phyloP scores from a whole-genome alignment of 2,888 invertebrate species.

The Atethmia centrago region DNA sequence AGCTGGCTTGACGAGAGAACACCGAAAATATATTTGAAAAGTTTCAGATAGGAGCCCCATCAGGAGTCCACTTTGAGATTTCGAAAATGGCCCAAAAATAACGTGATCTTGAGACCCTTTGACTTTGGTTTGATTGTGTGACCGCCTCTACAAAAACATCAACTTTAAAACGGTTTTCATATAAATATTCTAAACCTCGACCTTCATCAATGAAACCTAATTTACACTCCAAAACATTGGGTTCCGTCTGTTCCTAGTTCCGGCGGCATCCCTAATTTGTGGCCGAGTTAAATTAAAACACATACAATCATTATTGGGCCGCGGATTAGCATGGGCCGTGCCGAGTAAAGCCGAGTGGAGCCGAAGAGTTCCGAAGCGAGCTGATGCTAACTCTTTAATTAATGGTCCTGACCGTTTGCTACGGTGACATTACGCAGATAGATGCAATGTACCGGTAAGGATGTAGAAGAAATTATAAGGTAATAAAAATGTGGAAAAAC shows the following conservation, averaged over 20 bases:
- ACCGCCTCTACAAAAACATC: background rate
- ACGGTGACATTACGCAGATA: constrained; percentile 17
- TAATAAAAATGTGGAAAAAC: background rate
- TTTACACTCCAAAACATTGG: constrained; percentile 23
- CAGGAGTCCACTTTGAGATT: too few relatives aligned
- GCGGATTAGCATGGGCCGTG: constrained; percentile 24
- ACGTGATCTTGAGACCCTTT: too few relatives aligned
- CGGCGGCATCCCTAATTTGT: constrained; percentile 53
- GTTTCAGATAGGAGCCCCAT: too few relatives aligned
- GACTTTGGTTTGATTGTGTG: too few relatives aligned
- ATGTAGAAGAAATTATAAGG: background rate
- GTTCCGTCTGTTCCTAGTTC: background rate
- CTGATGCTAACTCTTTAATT: constrained; percentile 62
- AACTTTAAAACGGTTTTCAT: constrained; percentile 1
- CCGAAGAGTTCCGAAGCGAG: constrained; percentile 21
- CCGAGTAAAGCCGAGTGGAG: constrained; percentile 4
- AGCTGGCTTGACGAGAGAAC: too few relatives aligned
- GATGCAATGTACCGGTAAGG: background rate
- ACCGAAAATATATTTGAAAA: too few relatives aligned
- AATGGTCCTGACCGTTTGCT: constrained; percentile 32
- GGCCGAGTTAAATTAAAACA: constrained; percentile 60
- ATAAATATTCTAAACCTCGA: constrained; percentile 4
- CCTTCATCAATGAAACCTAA: constrained; percentile 49
- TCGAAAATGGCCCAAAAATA: too few relatives aligned
- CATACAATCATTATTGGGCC: constrained; percentile 66